Evolutionary conservation across 2,113 vertebrate genomes (phyloP).

Genomic region (Bubo scandiacus): DNA sequence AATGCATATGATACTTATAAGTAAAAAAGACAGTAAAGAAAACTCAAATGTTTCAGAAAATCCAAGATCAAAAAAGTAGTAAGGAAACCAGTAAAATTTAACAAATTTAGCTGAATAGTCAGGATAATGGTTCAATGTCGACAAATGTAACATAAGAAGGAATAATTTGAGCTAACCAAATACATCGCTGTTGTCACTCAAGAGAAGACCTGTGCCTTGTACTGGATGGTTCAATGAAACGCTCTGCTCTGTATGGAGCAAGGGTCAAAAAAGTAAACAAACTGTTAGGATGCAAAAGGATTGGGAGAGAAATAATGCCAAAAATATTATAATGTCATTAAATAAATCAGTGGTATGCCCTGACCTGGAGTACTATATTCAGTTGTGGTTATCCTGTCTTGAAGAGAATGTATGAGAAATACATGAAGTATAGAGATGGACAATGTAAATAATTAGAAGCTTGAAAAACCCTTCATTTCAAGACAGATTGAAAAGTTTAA

Average conservation of each 20-base stretch:
- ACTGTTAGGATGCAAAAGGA: neutral
- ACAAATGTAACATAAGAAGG: constrained; percentile 2
- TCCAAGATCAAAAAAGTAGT: neutral
- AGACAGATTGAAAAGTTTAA: neutral
- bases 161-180: constrained; percentile 8
- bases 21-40: neutral
- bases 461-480: neutral
- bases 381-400: neutral
- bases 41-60: neutral
- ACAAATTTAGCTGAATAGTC: neutral
- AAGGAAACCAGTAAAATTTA: neutral
- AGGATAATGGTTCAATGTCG: neutral
- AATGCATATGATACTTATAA: neutral
- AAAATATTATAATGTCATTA: constrained; percentile 37
- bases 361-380: neutral
- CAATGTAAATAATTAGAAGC: neutral
- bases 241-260: neutral
- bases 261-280: constrained; percentile 10
- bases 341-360: constrained; percentile 1
- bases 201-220: neutral
- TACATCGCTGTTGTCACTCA: neutral
- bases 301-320: neutral
- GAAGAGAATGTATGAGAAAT: neutral
- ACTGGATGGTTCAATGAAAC: neutral
- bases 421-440: neutral